These are phyloP conservation scores for Diaphora mendica DNA, from an alignment of 2,888 invertebrate genomes.

Conservation along the genomic window DNA sequence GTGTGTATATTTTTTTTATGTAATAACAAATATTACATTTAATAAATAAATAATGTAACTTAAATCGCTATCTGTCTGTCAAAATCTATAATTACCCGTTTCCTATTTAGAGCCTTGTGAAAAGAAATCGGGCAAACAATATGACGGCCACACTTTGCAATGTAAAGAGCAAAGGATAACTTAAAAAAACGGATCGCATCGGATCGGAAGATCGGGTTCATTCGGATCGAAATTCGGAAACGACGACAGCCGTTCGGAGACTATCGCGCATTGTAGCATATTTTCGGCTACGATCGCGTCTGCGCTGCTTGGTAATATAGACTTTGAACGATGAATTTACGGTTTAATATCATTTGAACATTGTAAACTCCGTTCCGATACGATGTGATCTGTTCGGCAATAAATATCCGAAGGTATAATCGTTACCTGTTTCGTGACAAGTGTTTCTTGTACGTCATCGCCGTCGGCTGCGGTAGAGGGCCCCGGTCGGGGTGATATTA, in stretches of 20 bases:
- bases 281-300: too few species aligned
- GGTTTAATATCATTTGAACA: too few species aligned
- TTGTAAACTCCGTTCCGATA: too few species aligned
- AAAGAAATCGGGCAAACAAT: background rate
- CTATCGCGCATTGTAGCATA: too few species aligned
- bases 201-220: too few species aligned
- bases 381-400: background rate
- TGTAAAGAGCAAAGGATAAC: background rate
- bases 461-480: constrained; percentile 75
- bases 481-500: constrained; percentile 82
- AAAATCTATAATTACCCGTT: background rate
- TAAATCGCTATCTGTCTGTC: background rate
- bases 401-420: background rate
- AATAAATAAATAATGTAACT: background rate
- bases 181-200: too few species aligned
- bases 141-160: background rate
- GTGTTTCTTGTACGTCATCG: constrained; percentile 84
- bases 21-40: too few species aligned
- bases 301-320: too few species aligned
- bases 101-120: background rate
- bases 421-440: constrained; percentile 82
- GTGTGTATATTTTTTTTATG: too few species aligned
- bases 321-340: too few species aligned
- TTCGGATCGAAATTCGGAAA: too few species aligned
- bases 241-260: too few species aligned